phyloP scores from a whole-genome alignment of 2,888 invertebrate genomes.

The Chydorus sphaericus region DNA sequence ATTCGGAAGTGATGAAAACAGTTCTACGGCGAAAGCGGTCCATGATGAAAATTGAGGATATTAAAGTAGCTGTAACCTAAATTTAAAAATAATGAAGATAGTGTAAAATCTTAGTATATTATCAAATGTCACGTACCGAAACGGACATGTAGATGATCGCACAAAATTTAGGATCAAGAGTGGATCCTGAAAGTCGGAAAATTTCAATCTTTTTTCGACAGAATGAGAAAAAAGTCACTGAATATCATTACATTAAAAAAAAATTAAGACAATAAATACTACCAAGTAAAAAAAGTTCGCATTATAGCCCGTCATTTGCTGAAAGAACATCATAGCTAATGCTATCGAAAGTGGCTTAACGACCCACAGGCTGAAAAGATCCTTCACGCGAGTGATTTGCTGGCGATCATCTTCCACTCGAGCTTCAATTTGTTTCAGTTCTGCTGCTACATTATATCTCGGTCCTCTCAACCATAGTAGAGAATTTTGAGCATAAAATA shows the following conservation, averaged over 20 bases:
- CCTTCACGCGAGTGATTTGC: neutral
- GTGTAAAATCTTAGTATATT: neutral
- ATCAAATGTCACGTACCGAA: too few species aligned
- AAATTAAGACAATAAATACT: too few species aligned
- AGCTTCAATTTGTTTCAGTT: conserved; percentile 5
- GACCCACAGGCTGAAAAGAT: neutral
- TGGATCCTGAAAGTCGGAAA: neutral
- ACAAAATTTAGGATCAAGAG: neutral
- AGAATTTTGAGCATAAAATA: neutral
- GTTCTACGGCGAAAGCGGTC: conserved; percentile 68
- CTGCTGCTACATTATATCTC: neutral
- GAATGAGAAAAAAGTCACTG: too few species aligned
- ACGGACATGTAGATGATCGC: neutral
- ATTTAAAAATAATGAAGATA: neutral
- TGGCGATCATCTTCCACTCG: neutral
- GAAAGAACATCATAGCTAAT: conserved; percentile 2
- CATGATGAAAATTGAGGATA: conserved; percentile 45
- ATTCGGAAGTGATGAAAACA: conserved; percentile 57
- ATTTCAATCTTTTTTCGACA: too few species aligned
- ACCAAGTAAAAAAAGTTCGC: conserved; percentile 1
- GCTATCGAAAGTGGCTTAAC: neutral
- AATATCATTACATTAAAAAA: too few species aligned
- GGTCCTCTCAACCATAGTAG: conserved; percentile 11
- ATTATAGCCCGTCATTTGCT: conserved; percentile 3
- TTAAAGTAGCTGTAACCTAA: neutral